These are phyloP conservation scores for Capitulum mitella DNA, from an alignment of 2,888 invertebrate species.

Conservation along the genomic window DNA sequence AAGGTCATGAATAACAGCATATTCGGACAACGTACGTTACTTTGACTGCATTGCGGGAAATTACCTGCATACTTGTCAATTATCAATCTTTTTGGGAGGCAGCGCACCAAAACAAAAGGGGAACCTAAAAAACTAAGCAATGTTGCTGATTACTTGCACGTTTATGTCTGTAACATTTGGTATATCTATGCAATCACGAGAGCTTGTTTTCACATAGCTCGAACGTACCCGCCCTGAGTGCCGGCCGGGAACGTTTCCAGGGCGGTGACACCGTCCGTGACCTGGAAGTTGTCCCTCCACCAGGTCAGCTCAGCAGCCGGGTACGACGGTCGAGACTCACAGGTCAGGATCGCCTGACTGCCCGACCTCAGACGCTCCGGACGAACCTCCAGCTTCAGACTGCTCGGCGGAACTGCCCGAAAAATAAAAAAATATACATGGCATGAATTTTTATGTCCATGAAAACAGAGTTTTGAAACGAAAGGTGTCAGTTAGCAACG, in stretches of 20 bases:
- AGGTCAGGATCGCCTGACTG: conserved; percentile 32
- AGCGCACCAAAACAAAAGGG: no score
- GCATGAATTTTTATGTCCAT: no score
- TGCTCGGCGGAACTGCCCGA: background rate
- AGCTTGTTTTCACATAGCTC: no score
- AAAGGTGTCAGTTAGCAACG: background rate
- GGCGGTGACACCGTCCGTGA: conserved; percentile 30
- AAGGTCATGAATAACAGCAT: no score
- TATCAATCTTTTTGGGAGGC: background rate
- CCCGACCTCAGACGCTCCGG: conserved; percentile 32
- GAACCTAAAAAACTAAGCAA: no score
- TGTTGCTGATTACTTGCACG: no score
- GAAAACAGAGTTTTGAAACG: no score
- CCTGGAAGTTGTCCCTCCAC: conserved; percentile 31
- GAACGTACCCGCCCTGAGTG: background rate
- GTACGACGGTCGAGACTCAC: conserved; percentile 32
- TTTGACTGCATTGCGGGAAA: no score
- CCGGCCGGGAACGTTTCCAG: background rate
- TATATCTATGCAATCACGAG: no score
- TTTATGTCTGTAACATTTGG: no score
- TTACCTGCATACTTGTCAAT: background rate
- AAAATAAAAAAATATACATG: no score
- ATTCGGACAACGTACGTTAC: no score
- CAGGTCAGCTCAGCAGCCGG: conserved; percentile 33
- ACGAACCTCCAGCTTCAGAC: conserved; percentile 29